Evolutionary conservation across 1,140 invertebrate genomes (phyloP).

Genomic region (Tribolium madens): DNA sequence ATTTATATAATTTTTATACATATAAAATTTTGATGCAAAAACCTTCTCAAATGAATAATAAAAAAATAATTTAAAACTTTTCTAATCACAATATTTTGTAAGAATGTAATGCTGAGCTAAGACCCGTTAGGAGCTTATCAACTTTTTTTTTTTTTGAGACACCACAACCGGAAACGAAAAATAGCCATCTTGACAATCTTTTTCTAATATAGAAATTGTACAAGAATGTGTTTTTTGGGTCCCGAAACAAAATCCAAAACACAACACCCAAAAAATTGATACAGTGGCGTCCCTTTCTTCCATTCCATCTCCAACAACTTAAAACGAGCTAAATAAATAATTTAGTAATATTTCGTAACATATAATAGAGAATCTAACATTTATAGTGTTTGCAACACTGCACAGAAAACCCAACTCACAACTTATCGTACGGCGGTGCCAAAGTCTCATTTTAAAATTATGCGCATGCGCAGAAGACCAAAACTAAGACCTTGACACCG

Average conservation of each 20-base stretch:
- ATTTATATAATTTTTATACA: conserved; percentile 32
- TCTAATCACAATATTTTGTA: conserved; percentile 52
- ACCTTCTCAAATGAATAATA: conserved; percentile 15
- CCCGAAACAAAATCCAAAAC: background rate
- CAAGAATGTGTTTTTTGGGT: conserved; percentile 15
- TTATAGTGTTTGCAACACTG: conserved; percentile 63
- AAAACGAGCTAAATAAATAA: conserved; percentile 59
- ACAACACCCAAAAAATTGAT: conserved; percentile 18
- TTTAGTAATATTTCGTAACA: conserved; percentile 61
- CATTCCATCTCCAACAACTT: conserved; percentile 54
- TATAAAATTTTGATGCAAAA: conserved; percentile 49
- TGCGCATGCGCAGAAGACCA: background rate
- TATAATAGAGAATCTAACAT: conserved; percentile 64
- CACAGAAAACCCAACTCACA: conserved; percentile 61
- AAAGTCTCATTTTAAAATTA: conserved; percentile 21
- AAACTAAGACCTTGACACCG: conserved; percentile 30
- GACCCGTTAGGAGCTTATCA: conserved; percentile 51
- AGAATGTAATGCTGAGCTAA: conserved; percentile 52
- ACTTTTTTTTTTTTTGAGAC: conserved; percentile 41
- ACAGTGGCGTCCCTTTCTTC: conserved; percentile 29
- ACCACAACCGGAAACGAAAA: background rate
- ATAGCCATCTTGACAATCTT: conserved; percentile 8
- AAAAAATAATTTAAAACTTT: conserved; percentile 48
- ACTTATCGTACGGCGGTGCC: conserved; percentile 51
- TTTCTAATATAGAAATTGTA: conserved; percentile 37